Evolutionary conservation across 2,888 invertebrate species (phyloP).

Genomic region (Cybosia mesomella): DNA sequence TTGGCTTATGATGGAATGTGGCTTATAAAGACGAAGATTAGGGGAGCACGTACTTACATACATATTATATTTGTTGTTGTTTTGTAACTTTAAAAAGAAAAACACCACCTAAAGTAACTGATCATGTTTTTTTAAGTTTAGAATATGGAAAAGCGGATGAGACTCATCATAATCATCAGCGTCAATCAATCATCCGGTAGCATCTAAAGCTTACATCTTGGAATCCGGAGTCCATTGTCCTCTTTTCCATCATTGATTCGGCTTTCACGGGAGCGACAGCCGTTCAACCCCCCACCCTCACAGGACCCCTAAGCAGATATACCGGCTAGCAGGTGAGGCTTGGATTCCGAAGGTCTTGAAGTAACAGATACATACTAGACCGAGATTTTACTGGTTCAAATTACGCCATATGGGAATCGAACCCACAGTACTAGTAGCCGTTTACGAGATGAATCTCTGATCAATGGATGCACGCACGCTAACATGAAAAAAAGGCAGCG

Average conservation of each 20-base stretch:
- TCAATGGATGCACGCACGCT: background rate
- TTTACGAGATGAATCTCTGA: background rate
- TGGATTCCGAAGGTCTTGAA: no score
- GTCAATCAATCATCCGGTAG: no score
- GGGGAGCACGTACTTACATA: constrained; percentile 2
- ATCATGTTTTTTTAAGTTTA: background rate
- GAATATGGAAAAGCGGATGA: background rate
- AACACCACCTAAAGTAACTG: background rate
- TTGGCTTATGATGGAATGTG: constrained; percentile 45
- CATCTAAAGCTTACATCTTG: no score
- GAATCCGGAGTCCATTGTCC: no score
- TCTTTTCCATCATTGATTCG: no score
- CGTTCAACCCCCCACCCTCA: no score
- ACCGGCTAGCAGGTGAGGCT: no score
- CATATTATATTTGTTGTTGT: background rate
- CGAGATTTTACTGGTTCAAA: no score
- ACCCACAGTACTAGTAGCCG: background rate
- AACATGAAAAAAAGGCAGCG: background rate
- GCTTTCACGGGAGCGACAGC: no score
- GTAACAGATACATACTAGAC: no score
- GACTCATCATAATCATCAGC: background rate
- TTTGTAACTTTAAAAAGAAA: background rate
- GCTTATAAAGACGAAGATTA: constrained; percentile 26
- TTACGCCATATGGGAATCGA: no score
- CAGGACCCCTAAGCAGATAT: no score